A percentile compares a stretch with the other conserved stretches of the same genome.
Evolutionary conservation across 2,113 vertebrate species (phyloP).

Genomic region (Eretmochelys imbricata): DNA sequence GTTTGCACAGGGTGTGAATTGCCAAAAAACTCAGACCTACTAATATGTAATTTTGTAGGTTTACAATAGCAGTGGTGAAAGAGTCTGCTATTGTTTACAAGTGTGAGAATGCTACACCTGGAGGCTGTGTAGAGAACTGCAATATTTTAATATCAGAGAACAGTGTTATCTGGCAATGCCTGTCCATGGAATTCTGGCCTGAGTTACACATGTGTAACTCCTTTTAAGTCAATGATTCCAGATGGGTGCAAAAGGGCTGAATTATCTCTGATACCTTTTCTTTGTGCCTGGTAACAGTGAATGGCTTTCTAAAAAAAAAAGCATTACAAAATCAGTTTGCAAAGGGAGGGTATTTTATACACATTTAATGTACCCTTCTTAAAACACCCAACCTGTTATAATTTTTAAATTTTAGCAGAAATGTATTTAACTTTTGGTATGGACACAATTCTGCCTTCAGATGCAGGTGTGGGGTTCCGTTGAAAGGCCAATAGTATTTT

Average conservation of each 20-base stretch:
- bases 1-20: neutral
- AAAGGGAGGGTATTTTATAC: neutral
- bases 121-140: neutral
- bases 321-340: neutral
- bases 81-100: neutral
- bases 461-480: neutral
- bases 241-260: neutral
- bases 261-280: neutral
- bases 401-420: neutral
- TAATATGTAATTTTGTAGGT: neutral
- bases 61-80: neutral
- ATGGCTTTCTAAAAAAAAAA: neutral
- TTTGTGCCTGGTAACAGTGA: neutral
- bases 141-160: neutral
- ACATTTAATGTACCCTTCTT: neutral
- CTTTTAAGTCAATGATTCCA: neutral
- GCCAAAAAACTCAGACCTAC: neutral
- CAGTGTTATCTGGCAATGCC: neutral
- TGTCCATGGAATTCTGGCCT: neutral
- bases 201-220: neutral
- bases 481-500: neutral
- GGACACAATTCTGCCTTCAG: neutral
- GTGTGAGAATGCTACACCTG: conserved; percentile 53
- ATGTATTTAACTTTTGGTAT: neutral
- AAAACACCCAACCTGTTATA: neutral